These are phyloP conservation scores for Neolamprologus hecqui DNA, from an alignment of 2,113 vertebrate species.

Conservation along the genomic window DNA sequence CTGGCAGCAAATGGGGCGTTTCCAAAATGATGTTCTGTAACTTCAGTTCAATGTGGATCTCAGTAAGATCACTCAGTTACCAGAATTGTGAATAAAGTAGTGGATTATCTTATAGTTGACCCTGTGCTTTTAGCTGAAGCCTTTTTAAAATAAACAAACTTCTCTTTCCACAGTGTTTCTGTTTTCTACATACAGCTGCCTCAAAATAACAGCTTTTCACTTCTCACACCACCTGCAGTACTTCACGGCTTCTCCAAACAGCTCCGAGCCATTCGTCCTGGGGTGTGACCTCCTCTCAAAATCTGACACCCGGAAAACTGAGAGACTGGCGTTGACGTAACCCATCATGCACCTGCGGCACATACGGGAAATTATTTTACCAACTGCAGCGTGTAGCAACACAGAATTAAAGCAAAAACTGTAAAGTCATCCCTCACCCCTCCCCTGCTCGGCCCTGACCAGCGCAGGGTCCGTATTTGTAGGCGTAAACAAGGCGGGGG, in stretches of 20 bases:
- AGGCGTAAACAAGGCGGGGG: constrained; percentile 91
- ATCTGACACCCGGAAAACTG: constrained; percentile 83
- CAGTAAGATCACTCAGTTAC: neutral
- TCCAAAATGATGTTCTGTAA: neutral
- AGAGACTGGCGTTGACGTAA: constrained; percentile 89
- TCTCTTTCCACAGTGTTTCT: neutral
- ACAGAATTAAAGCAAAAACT: neutral
- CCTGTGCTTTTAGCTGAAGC: neutral
- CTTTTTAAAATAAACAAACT: neutral
- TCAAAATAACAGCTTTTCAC: neutral
- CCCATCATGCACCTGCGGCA: constrained; percentile 85
- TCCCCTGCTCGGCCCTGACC: constrained; percentile 84
- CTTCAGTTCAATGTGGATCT: neutral
- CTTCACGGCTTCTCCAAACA: constrained; percentile 78
- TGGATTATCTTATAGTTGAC: neutral
- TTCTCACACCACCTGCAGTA: constrained; percentile 77
- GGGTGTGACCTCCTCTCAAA: constrained; percentile 85
- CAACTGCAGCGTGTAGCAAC: neutral
- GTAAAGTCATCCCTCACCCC: constrained; percentile 72
- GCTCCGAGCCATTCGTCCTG: constrained; percentile 77
- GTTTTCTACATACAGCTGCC: neutral
- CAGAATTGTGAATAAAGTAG: neutral
- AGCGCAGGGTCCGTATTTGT: constrained; percentile 92
- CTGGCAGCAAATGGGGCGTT: neutral
- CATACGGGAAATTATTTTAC: neutral